Evolutionary conservation across 2,113 vertebrate genomes (phyloP).

Genomic region (Takifugu bimaculatus): DNA sequence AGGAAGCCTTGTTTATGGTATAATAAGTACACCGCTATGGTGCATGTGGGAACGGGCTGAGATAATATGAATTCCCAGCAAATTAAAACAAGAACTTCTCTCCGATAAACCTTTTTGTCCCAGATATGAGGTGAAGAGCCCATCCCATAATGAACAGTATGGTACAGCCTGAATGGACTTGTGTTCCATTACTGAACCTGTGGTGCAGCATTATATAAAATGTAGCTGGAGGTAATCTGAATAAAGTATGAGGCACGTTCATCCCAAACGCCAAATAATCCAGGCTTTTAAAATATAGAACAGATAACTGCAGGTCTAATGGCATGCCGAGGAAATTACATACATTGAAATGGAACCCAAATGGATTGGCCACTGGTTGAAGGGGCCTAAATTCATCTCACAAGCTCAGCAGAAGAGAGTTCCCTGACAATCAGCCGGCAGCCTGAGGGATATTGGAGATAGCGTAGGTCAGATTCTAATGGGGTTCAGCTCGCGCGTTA

Average conservation of each 20-base stretch:
- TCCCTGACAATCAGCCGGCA: constrained; percentile 64
- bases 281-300: constrained; percentile 68
- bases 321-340: constrained; percentile 55
- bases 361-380: constrained; percentile 59
- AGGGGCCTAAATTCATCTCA: constrained; percentile 68
- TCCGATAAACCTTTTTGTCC: constrained; percentile 21
- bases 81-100: constrained; percentile 23
- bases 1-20: constrained; percentile 28
- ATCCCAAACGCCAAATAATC: constrained; percentile 54
- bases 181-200: constrained; percentile 50
- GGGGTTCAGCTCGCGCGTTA: constrained; percentile 39
- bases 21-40: constrained; percentile 9
- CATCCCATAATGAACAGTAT: constrained; percentile 45
- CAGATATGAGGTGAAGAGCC: constrained; percentile 31
- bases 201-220: constrained; percentile 40
- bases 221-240: constrained; percentile 62
- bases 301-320: constrained; percentile 57
- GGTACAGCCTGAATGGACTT: constrained; percentile 23
- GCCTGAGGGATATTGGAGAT: constrained; percentile 61
- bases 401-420: constrained; percentile 56
- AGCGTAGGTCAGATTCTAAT: constrained; percentile 67
- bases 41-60: constrained; percentile 26
- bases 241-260: constrained; percentile 51
- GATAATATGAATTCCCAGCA: constrained; percentile 10
- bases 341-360: constrained; percentile 58